Evolutionary conservation across 2,888 invertebrate genomes (phyloP).

Genomic region (Podabrus alpinus): DNA sequence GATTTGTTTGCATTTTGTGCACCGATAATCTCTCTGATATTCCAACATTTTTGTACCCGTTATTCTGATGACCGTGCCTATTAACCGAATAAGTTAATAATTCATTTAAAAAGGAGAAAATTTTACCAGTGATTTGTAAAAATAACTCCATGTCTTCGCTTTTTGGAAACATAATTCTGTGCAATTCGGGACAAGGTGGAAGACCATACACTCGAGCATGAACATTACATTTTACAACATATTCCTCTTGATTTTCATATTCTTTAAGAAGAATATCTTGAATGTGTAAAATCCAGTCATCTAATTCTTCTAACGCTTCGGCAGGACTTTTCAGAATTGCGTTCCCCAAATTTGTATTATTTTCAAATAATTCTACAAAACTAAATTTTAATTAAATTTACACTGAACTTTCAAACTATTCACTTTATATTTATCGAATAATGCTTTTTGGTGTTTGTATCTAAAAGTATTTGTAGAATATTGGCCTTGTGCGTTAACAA

Average conservation of each 20-base stretch:
- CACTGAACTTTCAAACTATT: conserved; percentile 43
- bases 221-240: conserved; percentile 65
- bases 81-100: conserved; percentile 11
- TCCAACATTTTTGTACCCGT: conserved; percentile 78
- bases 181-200: conserved; percentile 71
- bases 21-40: conserved; percentile 72
- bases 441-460: conserved; percentile 63
- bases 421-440: conserved; percentile 74
- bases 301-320: conserved; percentile 65
- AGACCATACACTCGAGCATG: conserved; percentile 70
- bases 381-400: conserved; percentile 53
- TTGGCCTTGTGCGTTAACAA: conserved; percentile 65
- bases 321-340: conserved; percentile 69
- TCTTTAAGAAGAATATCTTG: conserved; percentile 62
- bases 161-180: conserved; percentile 68
- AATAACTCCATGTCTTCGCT: conserved; percentile 74
- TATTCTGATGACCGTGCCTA: conserved; percentile 79
- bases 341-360: conserved; percentile 68
- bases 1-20: conserved; percentile 75
- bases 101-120: neutral
- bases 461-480: conserved; percentile 64
- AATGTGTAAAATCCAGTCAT: conserved; percentile 63
- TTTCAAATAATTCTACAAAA: conserved; percentile 72
- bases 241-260: conserved; percentile 49
- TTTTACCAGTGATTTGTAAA: conserved; percentile 70